These are phyloP conservation scores for Trichomycterus rosablanca DNA, from an alignment of 2,113 vertebrate genomes.

Conservation along the genomic window DNA sequence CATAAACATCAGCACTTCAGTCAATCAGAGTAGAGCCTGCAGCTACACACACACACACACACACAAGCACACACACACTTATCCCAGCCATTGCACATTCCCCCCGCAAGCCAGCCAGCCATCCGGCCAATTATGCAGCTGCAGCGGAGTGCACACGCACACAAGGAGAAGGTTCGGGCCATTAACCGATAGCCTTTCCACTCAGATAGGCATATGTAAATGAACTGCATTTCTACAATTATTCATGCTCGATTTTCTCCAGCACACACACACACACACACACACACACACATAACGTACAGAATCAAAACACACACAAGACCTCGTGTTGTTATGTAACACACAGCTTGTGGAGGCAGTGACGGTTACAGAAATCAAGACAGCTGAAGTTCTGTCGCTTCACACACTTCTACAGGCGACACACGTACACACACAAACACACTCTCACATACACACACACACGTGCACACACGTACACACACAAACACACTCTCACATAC, in stretches of 20 bases:
- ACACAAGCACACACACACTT: slow-evolving; percentile 28
- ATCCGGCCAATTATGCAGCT: slow-evolving; percentile 14
- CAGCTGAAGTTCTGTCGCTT: slow-evolving; percentile 23
- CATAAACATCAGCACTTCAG: slow-evolving; percentile 34
- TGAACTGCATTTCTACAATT: slow-evolving; percentile 18
- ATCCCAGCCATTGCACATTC: background rate
- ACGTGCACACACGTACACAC: background rate
- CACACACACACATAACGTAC: background rate
- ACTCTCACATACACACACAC: background rate
- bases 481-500: background rate
- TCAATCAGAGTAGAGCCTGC: slow-evolving; percentile 14
- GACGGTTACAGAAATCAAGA: slow-evolving; percentile 17
- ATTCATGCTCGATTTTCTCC: slow-evolving; percentile 14
- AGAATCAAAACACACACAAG: background rate
- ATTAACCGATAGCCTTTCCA: too few relatives aligned
- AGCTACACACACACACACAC: slow-evolving; percentile 19
- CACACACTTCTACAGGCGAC: slow-evolving; percentile 27
- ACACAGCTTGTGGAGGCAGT: slow-evolving; percentile 26
- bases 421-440: background rate
- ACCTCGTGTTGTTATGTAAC: slow-evolving; percentile 22
- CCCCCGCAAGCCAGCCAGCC: slow-evolving; percentile 1
- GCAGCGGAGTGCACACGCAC: slow-evolving; percentile 6
- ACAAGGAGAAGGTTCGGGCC: too few relatives aligned
- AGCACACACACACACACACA: too few relatives aligned
- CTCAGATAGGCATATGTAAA: slow-evolving; percentile 17